A percentile compares a stretch with the other conserved stretches of the same genome.
Evolutionary conservation across 2,113 vertebrate genomes (phyloP).

Genomic region (Microtus ochrogaster): DNA sequence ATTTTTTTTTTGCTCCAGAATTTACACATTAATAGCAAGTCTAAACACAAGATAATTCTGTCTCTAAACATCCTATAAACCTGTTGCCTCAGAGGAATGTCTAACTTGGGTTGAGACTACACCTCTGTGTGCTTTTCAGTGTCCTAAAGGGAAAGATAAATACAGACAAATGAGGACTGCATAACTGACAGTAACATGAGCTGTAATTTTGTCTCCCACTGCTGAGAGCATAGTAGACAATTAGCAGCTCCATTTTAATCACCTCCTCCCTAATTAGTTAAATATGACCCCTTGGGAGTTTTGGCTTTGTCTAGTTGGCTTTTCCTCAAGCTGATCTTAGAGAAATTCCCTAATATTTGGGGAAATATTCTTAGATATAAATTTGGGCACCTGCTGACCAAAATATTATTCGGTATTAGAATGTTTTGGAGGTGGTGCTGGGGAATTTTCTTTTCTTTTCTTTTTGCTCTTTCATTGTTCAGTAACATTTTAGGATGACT

Average conservation of each 20-base stretch:
- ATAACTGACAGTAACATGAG: slow-evolving; percentile 40
- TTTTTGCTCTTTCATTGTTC: slow-evolving; percentile 14
- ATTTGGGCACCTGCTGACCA: not conserved
- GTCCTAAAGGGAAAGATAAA: slow-evolving; percentile 50
- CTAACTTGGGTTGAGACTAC: slow-evolving; percentile 36
- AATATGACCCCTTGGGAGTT: slow-evolving; percentile 53
- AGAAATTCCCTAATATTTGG: not conserved
- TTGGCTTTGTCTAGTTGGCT: slow-evolving; percentile 26
- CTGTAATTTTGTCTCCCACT: slow-evolving; percentile 53
- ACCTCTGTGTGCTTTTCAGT: slow-evolving; percentile 23
- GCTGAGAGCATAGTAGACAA: slow-evolving; percentile 35
- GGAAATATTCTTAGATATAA: not conserved
- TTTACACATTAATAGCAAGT: slow-evolving; percentile 55
- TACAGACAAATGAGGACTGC: slow-evolving; percentile 13
- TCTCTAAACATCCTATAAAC: slow-evolving; percentile 59
- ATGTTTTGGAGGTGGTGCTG: not conserved
- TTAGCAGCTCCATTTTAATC: slow-evolving; percentile 71
- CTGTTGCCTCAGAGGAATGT: slow-evolving; percentile 40
- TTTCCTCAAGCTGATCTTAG: slow-evolving; percentile 11
- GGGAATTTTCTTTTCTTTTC: not conserved
- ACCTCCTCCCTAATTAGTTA: slow-evolving; percentile 65
- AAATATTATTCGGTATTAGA: slow-evolving; percentile 28
- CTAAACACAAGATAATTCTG: slow-evolving; percentile 49
- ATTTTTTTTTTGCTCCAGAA: not conserved
- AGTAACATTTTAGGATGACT: not conserved